Evolutionary conservation across 2,797 vertebrate genomes (phyloP).

Genomic region (Hoplostethus atlanticus): DNA sequence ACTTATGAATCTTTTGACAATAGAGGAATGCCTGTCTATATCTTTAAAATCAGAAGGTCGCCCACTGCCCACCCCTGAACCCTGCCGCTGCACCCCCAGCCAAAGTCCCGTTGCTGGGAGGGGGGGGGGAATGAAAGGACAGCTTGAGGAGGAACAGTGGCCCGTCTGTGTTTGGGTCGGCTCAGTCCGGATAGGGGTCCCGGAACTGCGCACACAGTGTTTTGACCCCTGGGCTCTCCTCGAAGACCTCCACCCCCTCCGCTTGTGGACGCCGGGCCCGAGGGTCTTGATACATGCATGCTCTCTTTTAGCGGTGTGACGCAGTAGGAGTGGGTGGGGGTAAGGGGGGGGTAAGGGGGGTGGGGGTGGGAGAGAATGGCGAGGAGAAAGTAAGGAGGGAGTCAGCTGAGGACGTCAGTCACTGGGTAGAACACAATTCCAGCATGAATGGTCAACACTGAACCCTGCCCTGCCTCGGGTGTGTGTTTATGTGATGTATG

Average conservation of each 20-base stretch:
- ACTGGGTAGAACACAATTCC: constrained; percentile 55
- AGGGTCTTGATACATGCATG: constrained; percentile 67
- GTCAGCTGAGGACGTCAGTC: constrained; percentile 53
- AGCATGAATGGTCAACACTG: constrained; percentile 59
- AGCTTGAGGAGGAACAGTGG: constrained; percentile 84
- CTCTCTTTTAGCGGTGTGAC: constrained; percentile 60
- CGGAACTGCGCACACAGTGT: constrained; percentile 86
- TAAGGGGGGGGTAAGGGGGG: background rate
- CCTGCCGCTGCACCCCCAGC: constrained; percentile 50
- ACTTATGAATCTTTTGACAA: constrained; percentile 66
- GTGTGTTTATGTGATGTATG: constrained; percentile 22
- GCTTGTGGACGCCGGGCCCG: constrained; percentile 69
- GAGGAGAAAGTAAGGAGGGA: constrained; percentile 6
- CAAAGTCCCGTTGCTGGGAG: constrained; percentile 57
- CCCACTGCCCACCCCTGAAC: constrained; percentile 69
- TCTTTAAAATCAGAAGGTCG: constrained; percentile 86
- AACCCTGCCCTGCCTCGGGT: constrained; percentile 43
- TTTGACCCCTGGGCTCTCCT: constrained; percentile 79
- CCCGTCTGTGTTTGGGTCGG: constrained; percentile 73
- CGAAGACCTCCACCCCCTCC: constrained; percentile 67
- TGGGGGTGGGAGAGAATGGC: constrained; percentile 1
- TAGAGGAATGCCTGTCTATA: constrained; percentile 80
- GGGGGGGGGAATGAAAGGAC: constrained; percentile 79
- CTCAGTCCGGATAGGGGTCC: constrained; percentile 72
- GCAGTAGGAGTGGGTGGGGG: constrained; percentile 58